Base-by-base conservation (phyloP, 37 sponge, comb jelly and placozoan genomes). In the Cladorhizidae sp. region DNA sequence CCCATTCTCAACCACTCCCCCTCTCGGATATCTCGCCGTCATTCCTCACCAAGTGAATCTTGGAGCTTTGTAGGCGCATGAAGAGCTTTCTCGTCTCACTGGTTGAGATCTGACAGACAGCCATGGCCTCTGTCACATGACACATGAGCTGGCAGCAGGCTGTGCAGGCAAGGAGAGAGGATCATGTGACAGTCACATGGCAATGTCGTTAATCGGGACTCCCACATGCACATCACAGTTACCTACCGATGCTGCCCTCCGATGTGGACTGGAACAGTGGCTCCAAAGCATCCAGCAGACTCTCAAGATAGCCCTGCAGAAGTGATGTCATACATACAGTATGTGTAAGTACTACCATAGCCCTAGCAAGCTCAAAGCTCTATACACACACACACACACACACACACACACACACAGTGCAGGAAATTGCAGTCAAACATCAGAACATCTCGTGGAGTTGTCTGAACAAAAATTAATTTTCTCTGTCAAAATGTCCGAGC, bases 31-130 rank as follows among this genome's bases (percentile, higher is more conserved):
- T 45, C 49, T 45, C 9, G n/a, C n/a, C 55, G 33, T 26, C 8
- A 64, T 37, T 15, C 28, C 74, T 87, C 50, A 77, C 85, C 29
- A 85, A 63, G 49, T 85, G 85, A 1, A 35, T 63, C 23, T 69
- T 76, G 39, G 22, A 14, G 23, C 49, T 51, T 37, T 87, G 88
- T 6, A 87, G 70, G 33, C 59, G 75, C 33, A 81, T 76, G 40
- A 87, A 80, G 33, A 87, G 81, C 40, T 87, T 87, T 70, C 77
- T 74, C 9, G 77, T 71, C 72, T 87, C 88, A 76, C 61, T 70
- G 63, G 70, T 18, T 14, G 88, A 87, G 38, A 87, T 70, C 71
- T 81, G 81, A 49, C 81, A 70, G 40, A 43, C 38, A 6, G 72
- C 88, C 49, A 87, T 55, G 36, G 81, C 77, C 70, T 87, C 88